Evolutionary conservation across 2,888 invertebrate species (phyloP).

Genomic region (Mechanitis mazaeus): DNA sequence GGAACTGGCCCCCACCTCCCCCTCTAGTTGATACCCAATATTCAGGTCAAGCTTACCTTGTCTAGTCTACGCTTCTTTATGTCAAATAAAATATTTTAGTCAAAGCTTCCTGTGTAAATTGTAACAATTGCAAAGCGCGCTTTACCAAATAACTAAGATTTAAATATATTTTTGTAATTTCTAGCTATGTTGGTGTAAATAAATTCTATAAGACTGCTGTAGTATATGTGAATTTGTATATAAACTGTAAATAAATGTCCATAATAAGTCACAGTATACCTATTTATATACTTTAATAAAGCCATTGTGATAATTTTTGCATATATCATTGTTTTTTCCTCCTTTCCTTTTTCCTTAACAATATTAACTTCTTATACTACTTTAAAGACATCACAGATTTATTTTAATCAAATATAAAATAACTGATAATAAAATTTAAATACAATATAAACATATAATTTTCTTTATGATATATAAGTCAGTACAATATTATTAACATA

Average conservation of each 20-base stretch:
- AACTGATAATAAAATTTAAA: no score
- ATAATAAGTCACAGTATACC: conserved; percentile 74
- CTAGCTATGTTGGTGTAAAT: conserved; percentile 70
- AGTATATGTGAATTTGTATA: conserved; percentile 74
- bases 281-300: conserved; percentile 78
- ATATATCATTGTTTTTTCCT: conserved; percentile 48
- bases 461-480: no score
- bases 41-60: conserved; percentile 71
- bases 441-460: no score
- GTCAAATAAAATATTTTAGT: conserved; percentile 55
- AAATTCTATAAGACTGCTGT: conserved; percentile 77
- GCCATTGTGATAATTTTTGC: conserved; percentile 77
- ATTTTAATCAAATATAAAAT: background rate
- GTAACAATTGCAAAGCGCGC: conserved; percentile 65
- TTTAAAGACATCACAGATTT: background rate
- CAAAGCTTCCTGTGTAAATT: conserved; percentile 70
- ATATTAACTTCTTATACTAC: background rate
- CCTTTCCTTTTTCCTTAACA: conserved; percentile 18
- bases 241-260: conserved; percentile 72
- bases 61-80: conserved; percentile 65
- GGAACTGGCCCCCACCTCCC: conserved; percentile 70
- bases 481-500: no score
- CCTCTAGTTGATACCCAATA: conserved; percentile 64
- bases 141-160: conserved; percentile 74
- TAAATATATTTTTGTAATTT: conserved; percentile 74